Evolutionary conservation across 2,113 vertebrate species (phyloP).

Genomic region (Patagioenas fasciata): DNA sequence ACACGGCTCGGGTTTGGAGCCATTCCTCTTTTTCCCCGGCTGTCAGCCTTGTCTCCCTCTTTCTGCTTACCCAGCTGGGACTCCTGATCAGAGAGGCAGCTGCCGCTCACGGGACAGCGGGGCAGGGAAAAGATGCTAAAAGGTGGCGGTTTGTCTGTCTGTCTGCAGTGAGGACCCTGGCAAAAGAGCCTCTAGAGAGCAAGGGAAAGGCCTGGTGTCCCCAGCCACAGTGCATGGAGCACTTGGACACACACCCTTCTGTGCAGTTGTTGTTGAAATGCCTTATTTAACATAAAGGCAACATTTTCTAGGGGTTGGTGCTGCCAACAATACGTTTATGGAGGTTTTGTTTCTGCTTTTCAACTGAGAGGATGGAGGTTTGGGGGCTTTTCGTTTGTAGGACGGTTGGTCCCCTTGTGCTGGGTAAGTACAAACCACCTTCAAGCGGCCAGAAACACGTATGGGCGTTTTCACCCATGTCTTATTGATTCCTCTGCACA

Average conservation of each 20-base stretch:
- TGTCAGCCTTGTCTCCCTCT: not conserved
- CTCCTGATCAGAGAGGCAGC: not conserved
- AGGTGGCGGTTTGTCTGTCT: not conserved
- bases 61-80: not conserved
- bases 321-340: not conserved
- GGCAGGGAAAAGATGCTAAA: not conserved
- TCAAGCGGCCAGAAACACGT: not conserved
- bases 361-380: not conserved
- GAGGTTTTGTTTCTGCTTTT: not conserved
- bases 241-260: accelerated
- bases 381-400: not conserved
- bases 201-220: not conserved
- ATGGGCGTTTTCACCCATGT: not conserved
- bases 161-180: not conserved
- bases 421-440: not conserved
- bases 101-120: not conserved
- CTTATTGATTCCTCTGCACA: not conserved
- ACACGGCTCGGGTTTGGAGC: not conserved
- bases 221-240: accelerated
- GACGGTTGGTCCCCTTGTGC: not conserved
- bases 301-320: not conserved
- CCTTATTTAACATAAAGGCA: not conserved
- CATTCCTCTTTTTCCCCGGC: not conserved
- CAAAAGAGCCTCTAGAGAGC: not conserved
- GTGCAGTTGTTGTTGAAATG: not conserved